Percentiles rank a stretch among this genome's conserved stretches.
phyloP scores from a whole-genome alignment of 2,113 vertebrate genomes.

The Corythoichthys intestinalis region DNA sequence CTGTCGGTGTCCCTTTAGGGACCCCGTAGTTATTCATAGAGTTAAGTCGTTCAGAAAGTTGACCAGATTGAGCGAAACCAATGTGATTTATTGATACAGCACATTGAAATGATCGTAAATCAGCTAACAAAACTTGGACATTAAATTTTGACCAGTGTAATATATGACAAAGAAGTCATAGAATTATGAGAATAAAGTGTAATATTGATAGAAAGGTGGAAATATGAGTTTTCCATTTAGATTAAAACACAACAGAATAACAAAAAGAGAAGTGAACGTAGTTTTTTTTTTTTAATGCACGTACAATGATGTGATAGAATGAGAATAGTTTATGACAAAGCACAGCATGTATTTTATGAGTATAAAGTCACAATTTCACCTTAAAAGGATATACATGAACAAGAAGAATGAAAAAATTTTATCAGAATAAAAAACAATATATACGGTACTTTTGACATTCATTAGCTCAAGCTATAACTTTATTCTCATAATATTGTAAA shows the following conservation, averaged over 20 bases:
- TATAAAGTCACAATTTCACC: neutral
- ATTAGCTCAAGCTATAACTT: neutral
- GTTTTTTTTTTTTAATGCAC: no score
- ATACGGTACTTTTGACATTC: neutral
- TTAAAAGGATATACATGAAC: neutral
- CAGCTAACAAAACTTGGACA: no score
- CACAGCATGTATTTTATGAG: neutral
- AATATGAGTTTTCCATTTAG: neutral
- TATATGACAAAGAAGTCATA: neutral
- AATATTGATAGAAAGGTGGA: neutral
- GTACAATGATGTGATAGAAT: neutral
- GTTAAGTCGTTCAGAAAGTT: no score
- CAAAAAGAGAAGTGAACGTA: no score
- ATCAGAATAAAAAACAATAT: neutral
- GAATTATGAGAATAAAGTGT: neutral
- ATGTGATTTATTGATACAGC: no score
- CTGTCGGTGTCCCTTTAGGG: no score
- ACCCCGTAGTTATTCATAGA: no score
- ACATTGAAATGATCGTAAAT: no score
- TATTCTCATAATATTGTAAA: neutral
- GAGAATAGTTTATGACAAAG: neutral
- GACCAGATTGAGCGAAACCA: no score
- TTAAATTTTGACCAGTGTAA: neutral
- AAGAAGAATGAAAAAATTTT: neutral
- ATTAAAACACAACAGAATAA: no score